Evolutionary conservation across 2,888 invertebrate species (phyloP).

Genomic region (Sarcophaga variegata): DNA sequence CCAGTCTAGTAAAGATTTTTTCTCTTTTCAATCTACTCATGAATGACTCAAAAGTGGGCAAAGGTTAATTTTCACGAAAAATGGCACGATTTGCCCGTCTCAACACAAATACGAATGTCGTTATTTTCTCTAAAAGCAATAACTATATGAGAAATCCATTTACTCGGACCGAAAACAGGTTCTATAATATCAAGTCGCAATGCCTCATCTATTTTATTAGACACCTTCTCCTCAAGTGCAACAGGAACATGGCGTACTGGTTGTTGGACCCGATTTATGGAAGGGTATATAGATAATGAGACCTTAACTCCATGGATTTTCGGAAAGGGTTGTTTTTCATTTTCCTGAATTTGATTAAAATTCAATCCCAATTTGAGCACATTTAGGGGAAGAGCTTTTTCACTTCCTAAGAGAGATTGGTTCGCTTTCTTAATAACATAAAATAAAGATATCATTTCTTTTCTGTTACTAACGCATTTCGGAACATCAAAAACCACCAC

Average conservation of each 20-base stretch:
- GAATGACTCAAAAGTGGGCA: constrained; percentile 68
- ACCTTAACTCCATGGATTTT: constrained; percentile 17
- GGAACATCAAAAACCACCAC: no score
- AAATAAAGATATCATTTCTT: no score
- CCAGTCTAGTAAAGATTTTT: constrained; percentile 74
- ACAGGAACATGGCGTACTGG: no score
- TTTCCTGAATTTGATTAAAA: constrained; percentile 25
- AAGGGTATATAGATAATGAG: no score
- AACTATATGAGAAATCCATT: constrained; percentile 77
- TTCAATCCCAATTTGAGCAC: constrained; percentile 50
- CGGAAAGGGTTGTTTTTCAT: constrained; percentile 48
- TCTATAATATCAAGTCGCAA: constrained; percentile 74
- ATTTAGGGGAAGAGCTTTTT: constrained; percentile 59
- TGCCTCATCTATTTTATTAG: constrained; percentile 38
- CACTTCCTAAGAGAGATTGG: constrained; percentile 65
- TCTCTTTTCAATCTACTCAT: constrained; percentile 71
- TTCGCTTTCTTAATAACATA: no score
- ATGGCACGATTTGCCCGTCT: constrained; percentile 38
- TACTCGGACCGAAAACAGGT: constrained; percentile 73
- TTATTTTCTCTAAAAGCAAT: constrained; percentile 61
- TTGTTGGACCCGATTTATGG: no score
- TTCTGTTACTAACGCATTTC: no score
- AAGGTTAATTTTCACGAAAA: constrained; percentile 48
- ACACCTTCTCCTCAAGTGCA: no score
- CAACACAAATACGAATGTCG: constrained; percentile 29